These are phyloP conservation scores for Bostrychus sinensis DNA, from an alignment of 2,113 vertebrate species.

Conservation along the genomic window DNA sequence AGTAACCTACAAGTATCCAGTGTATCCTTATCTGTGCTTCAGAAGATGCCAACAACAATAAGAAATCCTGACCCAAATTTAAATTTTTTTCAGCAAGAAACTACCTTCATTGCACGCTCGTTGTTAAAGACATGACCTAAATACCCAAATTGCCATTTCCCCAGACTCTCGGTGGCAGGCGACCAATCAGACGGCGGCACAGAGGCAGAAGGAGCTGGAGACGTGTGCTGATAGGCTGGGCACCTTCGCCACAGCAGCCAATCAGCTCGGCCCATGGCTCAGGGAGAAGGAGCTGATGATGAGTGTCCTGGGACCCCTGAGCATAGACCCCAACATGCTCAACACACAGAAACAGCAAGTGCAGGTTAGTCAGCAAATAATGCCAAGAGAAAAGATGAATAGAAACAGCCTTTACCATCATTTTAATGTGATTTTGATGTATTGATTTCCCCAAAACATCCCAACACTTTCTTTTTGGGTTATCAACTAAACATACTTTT, in stretches of 20 bases:
- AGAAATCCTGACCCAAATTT: background rate
- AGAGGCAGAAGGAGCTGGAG: slow-evolving; percentile 92
- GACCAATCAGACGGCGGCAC: slow-evolving; percentile 85
- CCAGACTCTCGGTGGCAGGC: slow-evolving; percentile 89
- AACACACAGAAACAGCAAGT: slow-evolving; percentile 96
- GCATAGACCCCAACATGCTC: slow-evolving; percentile 98
- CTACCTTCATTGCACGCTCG: background rate
- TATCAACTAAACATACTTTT: no score
- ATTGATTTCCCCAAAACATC: background rate
- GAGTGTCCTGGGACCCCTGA: slow-evolving; percentile 95
- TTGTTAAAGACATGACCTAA: slow-evolving; percentile 15
- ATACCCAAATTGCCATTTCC: background rate
- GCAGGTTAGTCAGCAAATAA: slow-evolving; percentile 81
- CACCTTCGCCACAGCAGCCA: slow-evolving; percentile 87
- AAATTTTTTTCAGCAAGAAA: background rate
- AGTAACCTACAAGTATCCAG: background rate
- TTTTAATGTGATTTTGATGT: background rate
- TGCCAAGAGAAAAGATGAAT: background rate
- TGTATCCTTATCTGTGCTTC: no score
- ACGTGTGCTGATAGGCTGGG: slow-evolving; percentile 89
- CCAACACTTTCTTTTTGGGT: background rate
- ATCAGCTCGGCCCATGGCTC: slow-evolving; percentile 93
- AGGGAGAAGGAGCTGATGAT: slow-evolving; percentile 98
- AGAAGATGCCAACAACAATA: background rate
- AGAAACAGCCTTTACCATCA: no score